These are phyloP conservation scores for Aurelia coerulea DNA, from an alignment of 30 jellyfish, hydroid and myxozoan genomes.

Conservation along the genomic window DNA sequence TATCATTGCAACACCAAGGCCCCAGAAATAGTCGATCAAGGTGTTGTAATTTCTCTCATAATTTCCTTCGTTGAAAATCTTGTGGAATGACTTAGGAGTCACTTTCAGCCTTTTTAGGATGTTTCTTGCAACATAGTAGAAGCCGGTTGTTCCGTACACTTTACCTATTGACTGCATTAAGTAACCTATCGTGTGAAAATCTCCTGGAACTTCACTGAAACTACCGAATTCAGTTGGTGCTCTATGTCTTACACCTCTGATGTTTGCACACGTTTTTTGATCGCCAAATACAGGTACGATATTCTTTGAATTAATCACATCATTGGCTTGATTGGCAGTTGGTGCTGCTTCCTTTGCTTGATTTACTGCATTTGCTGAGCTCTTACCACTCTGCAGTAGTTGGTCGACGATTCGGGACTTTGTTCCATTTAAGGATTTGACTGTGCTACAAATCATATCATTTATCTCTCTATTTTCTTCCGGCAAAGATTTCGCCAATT, in stretches of 20 bases:
- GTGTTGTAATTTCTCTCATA: background rate
- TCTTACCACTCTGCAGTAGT: too few species aligned
- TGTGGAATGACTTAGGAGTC: background rate
- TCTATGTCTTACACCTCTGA: background rate
- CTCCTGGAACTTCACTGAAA: background rate
- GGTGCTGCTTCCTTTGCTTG: too few species aligned
- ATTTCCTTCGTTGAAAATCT: background rate
- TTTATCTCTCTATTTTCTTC: background rate
- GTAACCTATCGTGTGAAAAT: background rate
- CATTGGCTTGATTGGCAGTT: background rate
- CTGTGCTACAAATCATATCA: background rate
- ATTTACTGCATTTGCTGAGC: too few species aligned
- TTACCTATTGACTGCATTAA: background rate
- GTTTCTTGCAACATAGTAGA: conserved; percentile 1
- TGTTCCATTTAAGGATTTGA: background rate
- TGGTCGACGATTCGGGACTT: too few species aligned
- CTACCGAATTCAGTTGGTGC: background rate
- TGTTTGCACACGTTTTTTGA: background rate
- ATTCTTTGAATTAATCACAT: background rate
- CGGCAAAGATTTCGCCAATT: background rate
- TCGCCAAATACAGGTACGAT: background rate
- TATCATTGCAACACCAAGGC: background rate
- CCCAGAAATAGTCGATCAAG: background rate
- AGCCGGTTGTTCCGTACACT: conserved; percentile 4
- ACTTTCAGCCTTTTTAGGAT: background rate